A percentile compares a stretch with the other conserved stretches of the same genome.
These are phyloP conservation scores for Burhinus bistriatus DNA, from an alignment of 2,113 vertebrate genomes.

Conservation along the genomic window DNA sequence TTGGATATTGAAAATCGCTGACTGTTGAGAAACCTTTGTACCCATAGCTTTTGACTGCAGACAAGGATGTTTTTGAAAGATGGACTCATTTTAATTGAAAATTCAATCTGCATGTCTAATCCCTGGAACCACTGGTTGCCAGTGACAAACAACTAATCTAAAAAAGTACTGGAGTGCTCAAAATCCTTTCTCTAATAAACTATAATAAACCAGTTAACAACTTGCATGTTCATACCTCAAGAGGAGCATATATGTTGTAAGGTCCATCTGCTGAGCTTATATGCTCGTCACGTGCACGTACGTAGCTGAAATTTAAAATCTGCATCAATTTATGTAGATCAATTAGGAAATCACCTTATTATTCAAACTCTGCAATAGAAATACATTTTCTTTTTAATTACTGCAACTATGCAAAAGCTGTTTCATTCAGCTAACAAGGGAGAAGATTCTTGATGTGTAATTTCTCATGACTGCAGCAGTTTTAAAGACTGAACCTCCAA, in stretches of 20 bases:
- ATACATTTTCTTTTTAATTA: neutral
- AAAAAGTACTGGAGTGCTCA: neutral
- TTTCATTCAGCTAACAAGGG: neutral
- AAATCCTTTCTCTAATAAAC: neutral
- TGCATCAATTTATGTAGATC: neutral
- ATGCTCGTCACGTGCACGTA: neutral
- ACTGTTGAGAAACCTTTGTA: conserved; percentile 27
- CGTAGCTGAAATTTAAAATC: neutral
- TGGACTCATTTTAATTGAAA: conserved; percentile 52
- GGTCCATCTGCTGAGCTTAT: neutral
- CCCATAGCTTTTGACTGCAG: conserved; percentile 2
- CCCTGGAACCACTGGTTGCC: neutral
- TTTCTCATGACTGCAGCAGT: neutral
- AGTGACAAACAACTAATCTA: neutral
- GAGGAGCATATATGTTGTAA: neutral
- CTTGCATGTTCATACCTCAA: neutral
- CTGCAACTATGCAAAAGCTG: neutral
- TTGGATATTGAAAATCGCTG: neutral
- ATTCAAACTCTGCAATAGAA: neutral
- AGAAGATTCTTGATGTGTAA: neutral
- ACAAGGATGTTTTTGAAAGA: conserved; percentile 1
- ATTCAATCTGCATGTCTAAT: conserved; percentile 53
- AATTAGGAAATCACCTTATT: neutral
- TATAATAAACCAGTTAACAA: neutral
- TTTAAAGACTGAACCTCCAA: conserved; percentile 3